These are phyloP conservation scores for Anthonomus grandis DNA, from an alignment of 1,140 invertebrate genomes.

Conservation along the genomic window DNA sequence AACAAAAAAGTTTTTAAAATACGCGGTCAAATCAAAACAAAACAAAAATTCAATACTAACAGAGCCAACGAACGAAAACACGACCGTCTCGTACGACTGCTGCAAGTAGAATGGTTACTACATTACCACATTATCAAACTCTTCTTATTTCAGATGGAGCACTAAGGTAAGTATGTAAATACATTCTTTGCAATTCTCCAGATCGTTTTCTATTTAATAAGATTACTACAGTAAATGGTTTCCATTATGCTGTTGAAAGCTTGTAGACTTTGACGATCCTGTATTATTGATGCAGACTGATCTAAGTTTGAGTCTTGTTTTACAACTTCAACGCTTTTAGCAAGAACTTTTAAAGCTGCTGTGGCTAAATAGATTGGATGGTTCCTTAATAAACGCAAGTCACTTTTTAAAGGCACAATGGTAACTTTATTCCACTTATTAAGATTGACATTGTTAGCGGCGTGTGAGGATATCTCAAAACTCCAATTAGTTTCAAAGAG, in stretches of 20 bases:
- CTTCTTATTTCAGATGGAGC: too few relatives aligned
- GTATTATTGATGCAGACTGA: not conserved
- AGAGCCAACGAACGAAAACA: too few relatives aligned
- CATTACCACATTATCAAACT: too few relatives aligned
- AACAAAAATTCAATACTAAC: too few relatives aligned
- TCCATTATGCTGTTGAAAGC: constrained; percentile 18
- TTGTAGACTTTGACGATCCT: not conserved
- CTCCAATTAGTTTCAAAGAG: constrained; percentile 12
- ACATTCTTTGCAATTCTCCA: constrained; percentile 23
- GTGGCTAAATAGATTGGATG: constrained; percentile 5
- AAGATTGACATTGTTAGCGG: constrained; percentile 26
- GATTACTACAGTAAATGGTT: constrained; percentile 23
- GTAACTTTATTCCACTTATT: constrained; percentile 35
- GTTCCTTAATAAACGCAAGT: constrained; percentile 28
- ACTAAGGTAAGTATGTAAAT: not conserved
- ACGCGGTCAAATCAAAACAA: too few relatives aligned
- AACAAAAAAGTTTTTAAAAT: too few relatives aligned
- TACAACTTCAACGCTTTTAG: not conserved
- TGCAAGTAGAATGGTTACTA: too few relatives aligned
- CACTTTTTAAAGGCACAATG: constrained; percentile 30
- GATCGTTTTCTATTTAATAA: constrained; percentile 25
- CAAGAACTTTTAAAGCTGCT: constrained; percentile 13
- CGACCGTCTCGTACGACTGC: too few relatives aligned
- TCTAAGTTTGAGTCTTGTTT: not conserved
- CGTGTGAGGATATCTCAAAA: constrained; percentile 34